phyloP scores from a whole-genome alignment of 1,140 invertebrate genomes.

The Hyles vespertilio region DNA sequence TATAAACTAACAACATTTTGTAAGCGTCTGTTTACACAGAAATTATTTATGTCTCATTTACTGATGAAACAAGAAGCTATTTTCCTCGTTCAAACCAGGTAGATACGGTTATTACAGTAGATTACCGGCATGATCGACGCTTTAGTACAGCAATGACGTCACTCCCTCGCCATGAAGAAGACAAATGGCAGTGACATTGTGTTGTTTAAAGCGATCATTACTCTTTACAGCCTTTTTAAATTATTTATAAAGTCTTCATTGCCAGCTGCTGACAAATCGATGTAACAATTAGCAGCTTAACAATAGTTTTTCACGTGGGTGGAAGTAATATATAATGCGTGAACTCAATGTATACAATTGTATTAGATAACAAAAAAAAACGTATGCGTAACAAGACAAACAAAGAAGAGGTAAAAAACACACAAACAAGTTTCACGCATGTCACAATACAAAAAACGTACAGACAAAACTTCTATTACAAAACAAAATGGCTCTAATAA shows the following conservation, averaged over 20 bases:
- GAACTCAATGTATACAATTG: too few species aligned
- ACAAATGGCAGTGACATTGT: conserved; percentile 27
- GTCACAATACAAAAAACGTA: not conserved
- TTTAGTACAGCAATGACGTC: conserved; percentile 29
- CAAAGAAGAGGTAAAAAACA: conserved; percentile 8
- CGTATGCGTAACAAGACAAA: not conserved
- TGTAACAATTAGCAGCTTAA: not conserved
- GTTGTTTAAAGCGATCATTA: conserved; percentile 32
- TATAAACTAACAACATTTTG: too few species aligned
- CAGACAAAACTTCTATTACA: conserved; percentile 20
- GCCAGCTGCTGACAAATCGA: conserved; percentile 5
- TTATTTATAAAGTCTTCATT: conserved; percentile 22
- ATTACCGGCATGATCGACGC: conserved; percentile 24
- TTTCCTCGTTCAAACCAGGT: too few species aligned
- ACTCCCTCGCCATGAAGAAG: conserved; percentile 20
- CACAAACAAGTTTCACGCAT: not conserved
- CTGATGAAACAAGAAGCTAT: too few species aligned
- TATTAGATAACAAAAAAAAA: conserved; percentile 4
- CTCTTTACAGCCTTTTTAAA: conserved; percentile 26
- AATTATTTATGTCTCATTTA: too few species aligned
- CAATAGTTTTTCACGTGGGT: not conserved
- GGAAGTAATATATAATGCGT: not conserved
- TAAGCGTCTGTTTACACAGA: too few species aligned
- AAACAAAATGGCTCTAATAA: conserved; percentile 24
- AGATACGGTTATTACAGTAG: too few species aligned